Base-by-base conservation (phyloP, 2,888 invertebrate species). In the Noctuana brunneofusca region DNA sequence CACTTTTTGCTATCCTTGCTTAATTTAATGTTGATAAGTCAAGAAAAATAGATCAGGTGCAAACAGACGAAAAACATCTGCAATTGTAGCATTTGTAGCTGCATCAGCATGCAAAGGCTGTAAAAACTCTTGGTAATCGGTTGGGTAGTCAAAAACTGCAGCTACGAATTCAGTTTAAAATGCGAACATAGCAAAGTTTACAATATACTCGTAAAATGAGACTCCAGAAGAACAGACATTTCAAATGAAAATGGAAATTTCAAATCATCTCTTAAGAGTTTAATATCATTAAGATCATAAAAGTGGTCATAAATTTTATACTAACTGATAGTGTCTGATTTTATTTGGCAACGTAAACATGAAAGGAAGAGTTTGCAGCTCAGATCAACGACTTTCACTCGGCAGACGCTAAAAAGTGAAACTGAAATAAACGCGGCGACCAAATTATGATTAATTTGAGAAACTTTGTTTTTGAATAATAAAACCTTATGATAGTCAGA, bases 391-490 rank as follows among this genome's bases (percentile, higher is more conserved):
- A 88, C 90, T 90, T 90, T 90, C 90, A 86, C 90, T 83, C 66
- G 75, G 72, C 74, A 81, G 76, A 84, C 79, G 86, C 87, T 89
- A 89, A 89, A 87, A 90, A 89, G 90, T 89, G 89, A 90, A 90
- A 90, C 86, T 85, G 86, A 78, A 83, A 83, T 80, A 79, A 71
- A 73, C 75, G 78, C 76, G 74, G 74, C 75, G 73, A 68, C 74
- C 71, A 78, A 78, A 79, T 80, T 76, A 78, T 75, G 73, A 75
- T 73, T 83, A 77, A 81, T 79, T 71, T 79, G 75, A 79, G 81
- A 83, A 79, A 84, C 38, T 49, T 12, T 41, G 52, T n/a, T 35
- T 64, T 49, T 20, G 27, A 54, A 46, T 35, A 35, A 16, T n/a
- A 50, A 38, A 38, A 48, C 8, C 8, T 48, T 20, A 24, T 24